A percentile compares a stretch with the other conserved stretches of the same genome.
Evolutionary conservation across 2,113 vertebrate genomes (phyloP).

Genomic region (Motacilla tschutschensis): DNA sequence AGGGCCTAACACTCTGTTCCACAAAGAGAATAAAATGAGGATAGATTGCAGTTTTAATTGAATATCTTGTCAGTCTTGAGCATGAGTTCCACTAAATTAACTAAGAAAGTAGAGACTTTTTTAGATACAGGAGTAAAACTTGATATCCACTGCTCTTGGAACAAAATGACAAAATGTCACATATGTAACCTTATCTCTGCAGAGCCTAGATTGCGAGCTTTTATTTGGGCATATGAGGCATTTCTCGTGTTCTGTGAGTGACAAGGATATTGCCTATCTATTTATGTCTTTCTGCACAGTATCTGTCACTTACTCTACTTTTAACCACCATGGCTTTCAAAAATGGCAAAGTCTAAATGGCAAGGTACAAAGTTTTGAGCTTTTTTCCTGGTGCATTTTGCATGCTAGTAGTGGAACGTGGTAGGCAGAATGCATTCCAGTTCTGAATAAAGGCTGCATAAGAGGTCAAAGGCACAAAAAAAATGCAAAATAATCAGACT

Average conservation of each 20-base stretch:
- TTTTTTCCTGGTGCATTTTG: not conserved
- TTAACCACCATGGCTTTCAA: not conserved
- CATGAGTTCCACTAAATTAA: not conserved
- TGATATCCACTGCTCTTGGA: not conserved
- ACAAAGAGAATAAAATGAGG: not conserved
- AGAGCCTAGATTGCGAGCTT: not conserved
- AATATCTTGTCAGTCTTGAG: not conserved
- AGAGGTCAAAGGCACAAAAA: not conserved
- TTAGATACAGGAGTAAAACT: not conserved
- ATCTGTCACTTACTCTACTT: not conserved
- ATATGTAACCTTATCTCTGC: not conserved
- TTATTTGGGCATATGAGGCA: not conserved
- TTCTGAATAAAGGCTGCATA: not conserved
- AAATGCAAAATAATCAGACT: not conserved
- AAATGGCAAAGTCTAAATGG: not conserved
- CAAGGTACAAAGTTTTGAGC: not conserved
- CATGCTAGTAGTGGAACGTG: not conserved
- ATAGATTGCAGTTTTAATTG: not conserved
- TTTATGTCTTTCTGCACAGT: not conserved
- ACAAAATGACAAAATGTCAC: conserved; percentile 1
- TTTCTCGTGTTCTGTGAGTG: conserved; percentile 11
- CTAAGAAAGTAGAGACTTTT: not conserved
- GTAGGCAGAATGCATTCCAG: not conserved
- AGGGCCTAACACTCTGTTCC: not conserved
- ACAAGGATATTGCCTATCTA: conserved; percentile 12